A percentile compares a stretch with the other conserved stretches of the same genome.
These are phyloP conservation scores for Rhinopomastus cyanomelas DNA, from an alignment of 2,113 vertebrate genomes.

Conservation along the genomic window DNA sequence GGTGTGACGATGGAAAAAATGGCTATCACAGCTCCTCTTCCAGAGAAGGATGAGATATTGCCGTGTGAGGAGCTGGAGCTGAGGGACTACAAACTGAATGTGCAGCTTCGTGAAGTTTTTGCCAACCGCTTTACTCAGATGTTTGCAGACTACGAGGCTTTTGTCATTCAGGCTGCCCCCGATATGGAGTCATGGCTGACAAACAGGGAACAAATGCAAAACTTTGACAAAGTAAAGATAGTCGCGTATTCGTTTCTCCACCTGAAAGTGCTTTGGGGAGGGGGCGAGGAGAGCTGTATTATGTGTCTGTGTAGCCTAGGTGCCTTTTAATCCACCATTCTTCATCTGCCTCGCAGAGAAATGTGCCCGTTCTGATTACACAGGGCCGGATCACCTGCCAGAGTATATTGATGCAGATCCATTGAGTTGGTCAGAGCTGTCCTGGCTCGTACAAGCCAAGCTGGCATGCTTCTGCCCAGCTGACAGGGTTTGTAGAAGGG, in stretches of 20 bases:
- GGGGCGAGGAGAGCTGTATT: not conserved
- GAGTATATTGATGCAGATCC: not conserved
- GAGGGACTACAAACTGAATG: slow-evolving; percentile 85
- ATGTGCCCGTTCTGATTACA: not conserved
- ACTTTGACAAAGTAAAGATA: slow-evolving; percentile 93
- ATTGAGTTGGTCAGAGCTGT: not conserved
- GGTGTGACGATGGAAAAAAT: slow-evolving; percentile 83
- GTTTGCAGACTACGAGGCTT: slow-evolving; percentile 93
- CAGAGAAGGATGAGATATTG: slow-evolving; percentile 68
- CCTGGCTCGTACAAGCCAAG: not conserved
- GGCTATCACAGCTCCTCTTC: slow-evolving; percentile 69
- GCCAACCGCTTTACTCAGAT: slow-evolving; percentile 89
- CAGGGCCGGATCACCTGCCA: not conserved
- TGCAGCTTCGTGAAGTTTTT: slow-evolving; percentile 93
- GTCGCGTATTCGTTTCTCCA: not conserved
- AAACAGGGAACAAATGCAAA: slow-evolving; percentile 91
- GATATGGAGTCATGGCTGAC: slow-evolving; percentile 95
- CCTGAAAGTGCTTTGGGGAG: not conserved
- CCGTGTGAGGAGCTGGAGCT: slow-evolving; percentile 85
- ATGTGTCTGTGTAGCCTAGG: not conserved
- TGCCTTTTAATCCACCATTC: not conserved
- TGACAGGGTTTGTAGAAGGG: not conserved
- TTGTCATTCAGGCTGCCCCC: slow-evolving; percentile 89
- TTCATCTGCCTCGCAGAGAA: not conserved
- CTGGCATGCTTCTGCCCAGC: not conserved